Percentiles rank a stretch among this genome's conserved stretches.
These are phyloP conservation scores for Alloscopus bannaensis DNA, from an alignment of 2,888 invertebrate genomes.

Conservation along the genomic window DNA sequence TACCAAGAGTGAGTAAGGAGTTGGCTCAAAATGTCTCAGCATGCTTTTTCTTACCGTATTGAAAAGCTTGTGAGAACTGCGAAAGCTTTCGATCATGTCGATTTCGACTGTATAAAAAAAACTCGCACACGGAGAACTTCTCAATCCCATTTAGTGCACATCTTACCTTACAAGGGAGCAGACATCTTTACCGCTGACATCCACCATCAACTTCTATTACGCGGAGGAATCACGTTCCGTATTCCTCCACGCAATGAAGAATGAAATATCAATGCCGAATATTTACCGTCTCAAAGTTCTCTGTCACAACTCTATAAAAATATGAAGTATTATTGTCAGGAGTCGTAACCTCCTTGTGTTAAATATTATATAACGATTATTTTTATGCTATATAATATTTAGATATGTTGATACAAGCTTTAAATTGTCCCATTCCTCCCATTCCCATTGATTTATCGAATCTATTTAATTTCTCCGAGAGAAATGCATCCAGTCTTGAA, in stretches of 20 bases:
- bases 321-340: too few relatives aligned
- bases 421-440: slow-evolving; percentile 29
- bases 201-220: background rate
- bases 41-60: slow-evolving; percentile 34
- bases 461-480: slow-evolving; percentile 9
- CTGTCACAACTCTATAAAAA: too few relatives aligned
- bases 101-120: too few relatives aligned
- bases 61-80: slow-evolving; percentile 5
- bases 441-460: slow-evolving; percentile 27
- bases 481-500: background rate
- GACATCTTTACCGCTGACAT: background rate
- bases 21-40: slow-evolving; percentile 55
- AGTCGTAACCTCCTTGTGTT: too few relatives aligned
- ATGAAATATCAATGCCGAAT: too few relatives aligned
- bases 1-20: slow-evolving; percentile 38
- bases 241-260: background rate
- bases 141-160: too few relatives aligned
- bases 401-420: background rate
- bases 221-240: background rate
- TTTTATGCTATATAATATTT: too few relatives aligned
- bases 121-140: too few relatives aligned
- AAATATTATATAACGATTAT: background rate
- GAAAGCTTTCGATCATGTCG: slow-evolving; percentile 6
- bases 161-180: too few relatives aligned
- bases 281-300: too few relatives aligned